These are phyloP conservation scores for Pelodytes ibericus DNA, from an alignment of 2,797 vertebrate genomes.

Conservation along the genomic window DNA sequence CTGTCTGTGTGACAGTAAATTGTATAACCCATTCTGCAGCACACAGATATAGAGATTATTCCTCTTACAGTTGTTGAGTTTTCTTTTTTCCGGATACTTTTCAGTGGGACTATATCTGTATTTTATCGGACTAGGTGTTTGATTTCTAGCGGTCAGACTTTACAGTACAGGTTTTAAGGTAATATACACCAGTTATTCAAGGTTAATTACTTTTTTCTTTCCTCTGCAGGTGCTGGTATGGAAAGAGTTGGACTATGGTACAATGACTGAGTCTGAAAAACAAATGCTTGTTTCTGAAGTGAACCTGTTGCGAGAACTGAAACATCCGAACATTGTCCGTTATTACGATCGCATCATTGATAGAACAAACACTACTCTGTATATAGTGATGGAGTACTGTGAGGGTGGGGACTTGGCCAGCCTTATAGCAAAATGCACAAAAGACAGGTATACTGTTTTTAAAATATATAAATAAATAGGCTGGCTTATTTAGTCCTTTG, in stretches of 20 bases:
- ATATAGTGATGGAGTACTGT: constrained; percentile 97
- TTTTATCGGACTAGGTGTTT: too few species aligned
- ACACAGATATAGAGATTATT: too few species aligned
- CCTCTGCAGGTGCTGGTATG: constrained; percentile 85
- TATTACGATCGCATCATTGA: constrained; percentile 97
- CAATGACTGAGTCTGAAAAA: constrained; percentile 91
- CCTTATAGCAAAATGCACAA: constrained; percentile 83
- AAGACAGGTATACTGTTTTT: constrained; percentile 82
- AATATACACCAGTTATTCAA: too few species aligned
- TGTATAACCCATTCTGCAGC: too few species aligned
- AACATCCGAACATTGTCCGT: constrained; percentile 92
- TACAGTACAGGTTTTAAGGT: too few species aligned
- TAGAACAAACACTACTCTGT: constrained; percentile 85
- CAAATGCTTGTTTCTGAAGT: constrained; percentile 98
- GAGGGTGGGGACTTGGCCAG: constrained; percentile 91
- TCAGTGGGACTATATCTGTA: too few species aligned
- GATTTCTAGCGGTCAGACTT: too few species aligned
- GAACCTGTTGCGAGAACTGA: constrained; percentile 91
- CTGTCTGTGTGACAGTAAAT: too few species aligned
- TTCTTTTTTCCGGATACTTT: too few species aligned
- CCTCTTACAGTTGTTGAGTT: too few species aligned
- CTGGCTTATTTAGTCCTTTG: too few species aligned
- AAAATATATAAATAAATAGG: too few species aligned
- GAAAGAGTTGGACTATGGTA: constrained; percentile 95
- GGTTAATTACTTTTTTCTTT: constrained; percentile 1